Conservation (phyloP, 1,140 invertebrate species). For the Paramacrobiotus metropolitanus region DNA sequence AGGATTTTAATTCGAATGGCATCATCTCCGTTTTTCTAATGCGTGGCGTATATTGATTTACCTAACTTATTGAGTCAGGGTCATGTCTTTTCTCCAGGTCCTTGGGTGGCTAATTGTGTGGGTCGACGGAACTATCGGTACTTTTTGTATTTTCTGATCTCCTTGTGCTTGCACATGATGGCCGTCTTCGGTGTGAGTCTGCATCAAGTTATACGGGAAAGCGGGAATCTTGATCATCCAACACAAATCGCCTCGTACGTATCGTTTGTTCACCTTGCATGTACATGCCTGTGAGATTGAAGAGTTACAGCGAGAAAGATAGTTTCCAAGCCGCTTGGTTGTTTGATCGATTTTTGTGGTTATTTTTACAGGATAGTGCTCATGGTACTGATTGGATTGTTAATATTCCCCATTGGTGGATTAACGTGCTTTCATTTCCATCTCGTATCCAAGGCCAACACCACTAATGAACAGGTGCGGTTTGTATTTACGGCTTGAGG, state of each 20-base stretch:
- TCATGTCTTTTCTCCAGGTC: conserved; percentile 26
- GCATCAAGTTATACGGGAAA: conserved; percentile 49
- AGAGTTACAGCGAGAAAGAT: too few relatives aligned
- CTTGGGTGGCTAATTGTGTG: conserved; percentile 99
- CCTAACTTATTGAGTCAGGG: too few relatives aligned
- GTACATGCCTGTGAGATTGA: too few relatives aligned
- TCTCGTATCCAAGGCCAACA: conserved; percentile 80
- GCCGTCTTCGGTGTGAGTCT: conserved; percentile 80
- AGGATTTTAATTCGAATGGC: neutral
- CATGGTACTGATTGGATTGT: conserved; percentile 67
- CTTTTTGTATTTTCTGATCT: conserved; percentile 93
- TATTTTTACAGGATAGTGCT: conserved; percentile 6
- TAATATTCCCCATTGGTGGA: conserved; percentile 89
- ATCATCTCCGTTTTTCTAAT: too few relatives aligned
- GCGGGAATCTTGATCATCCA: conserved; percentile 47
- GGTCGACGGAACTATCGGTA: conserved; percentile 92
- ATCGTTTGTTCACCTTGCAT: too few relatives aligned
- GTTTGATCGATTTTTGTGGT: conserved; percentile 7
- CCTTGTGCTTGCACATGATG: conserved; percentile 85
- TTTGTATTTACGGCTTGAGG: neutral
- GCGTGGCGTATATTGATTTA: too few relatives aligned
- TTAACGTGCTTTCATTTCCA: conserved; percentile 93
- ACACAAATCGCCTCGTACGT: conserved; percentile 76
- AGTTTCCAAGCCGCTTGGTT: conserved; percentile 11
- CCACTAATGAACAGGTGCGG: conserved; percentile 87